Conservation (phyloP, 2,797 vertebrate genomes). For the Atherinosoma microstoma region DNA sequence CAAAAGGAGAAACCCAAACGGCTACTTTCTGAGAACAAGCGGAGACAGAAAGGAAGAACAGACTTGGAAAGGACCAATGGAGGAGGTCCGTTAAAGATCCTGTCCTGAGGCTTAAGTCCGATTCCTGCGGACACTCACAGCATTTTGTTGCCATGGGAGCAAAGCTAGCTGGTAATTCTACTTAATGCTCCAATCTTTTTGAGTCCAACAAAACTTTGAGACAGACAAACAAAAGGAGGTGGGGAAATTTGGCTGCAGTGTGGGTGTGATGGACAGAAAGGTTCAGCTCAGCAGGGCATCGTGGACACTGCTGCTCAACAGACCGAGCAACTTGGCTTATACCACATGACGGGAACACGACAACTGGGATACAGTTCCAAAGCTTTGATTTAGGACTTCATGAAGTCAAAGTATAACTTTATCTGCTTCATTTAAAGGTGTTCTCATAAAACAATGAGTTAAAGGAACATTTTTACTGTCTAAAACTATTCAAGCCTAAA, state of each 20-base stretch:
- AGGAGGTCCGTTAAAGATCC: slow-evolving; percentile 50
- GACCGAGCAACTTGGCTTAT: not conserved
- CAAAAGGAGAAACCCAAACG: slow-evolving; percentile 34
- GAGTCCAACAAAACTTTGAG: slow-evolving; percentile 54
- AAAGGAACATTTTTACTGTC: too few relatives aligned
- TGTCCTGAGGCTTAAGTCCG: slow-evolving; percentile 43
- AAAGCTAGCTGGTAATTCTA: slow-evolving; percentile 54
- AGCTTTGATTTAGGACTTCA: too few relatives aligned
- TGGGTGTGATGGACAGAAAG: too few relatives aligned
- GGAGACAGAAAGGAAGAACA: slow-evolving; percentile 33
- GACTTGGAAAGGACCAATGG: slow-evolving; percentile 19
- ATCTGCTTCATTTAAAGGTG: too few relatives aligned
- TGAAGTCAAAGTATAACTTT: too few relatives aligned
- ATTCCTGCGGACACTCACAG: slow-evolving; percentile 64
- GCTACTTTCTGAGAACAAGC: slow-evolving; percentile 29
- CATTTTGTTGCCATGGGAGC: slow-evolving; percentile 78
- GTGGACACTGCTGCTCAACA: not conserved
- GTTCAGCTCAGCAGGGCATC: too few relatives aligned
- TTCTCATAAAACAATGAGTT: too few relatives aligned
- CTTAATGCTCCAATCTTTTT: slow-evolving; percentile 33
- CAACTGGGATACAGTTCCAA: too few relatives aligned
- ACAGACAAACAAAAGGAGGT: slow-evolving; percentile 10
- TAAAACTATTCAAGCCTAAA: too few relatives aligned
- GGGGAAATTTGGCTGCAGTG: too few relatives aligned
- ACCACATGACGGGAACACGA: slow-evolving; percentile 11